Evolutionary conservation across 2,888 invertebrate genomes (phyloP), one percentile per base, ranked within the genome.

Genomic region (Eumacrocentrus americanus): DNA sequence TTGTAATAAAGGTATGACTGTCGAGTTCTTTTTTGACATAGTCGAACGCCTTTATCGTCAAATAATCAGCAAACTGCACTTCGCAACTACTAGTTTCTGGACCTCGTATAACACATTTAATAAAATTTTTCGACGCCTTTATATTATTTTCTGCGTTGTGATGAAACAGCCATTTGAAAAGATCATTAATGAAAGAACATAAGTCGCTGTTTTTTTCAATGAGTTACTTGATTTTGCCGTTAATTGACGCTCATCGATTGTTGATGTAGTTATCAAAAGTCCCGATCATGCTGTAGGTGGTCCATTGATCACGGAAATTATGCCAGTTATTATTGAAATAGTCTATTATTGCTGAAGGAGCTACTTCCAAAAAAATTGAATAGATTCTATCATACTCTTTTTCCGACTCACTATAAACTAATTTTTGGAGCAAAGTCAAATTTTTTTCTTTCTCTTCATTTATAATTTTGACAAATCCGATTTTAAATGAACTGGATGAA

Each of bases 251-350:
- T 20, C 29, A 34, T 18, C 40, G 23, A 34, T 58, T 58, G 22
- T 58, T 58, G 7, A 50, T 50, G 20, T 51, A 51, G 14, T 58
- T 58, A 2, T 34, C 42, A 7, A 58, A 14, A 40, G 48, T 58
- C 1, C 34, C 34, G 11, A 3, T 3, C 58, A 58, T 58, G 2
- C 18, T 14, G 23, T 42, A 58, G 18, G 46, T 44, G 2, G 50
- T 40, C 58, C 58, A 51, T 29, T 58, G 38, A 9, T 58, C 22
- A 16, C 20, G 5, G 5, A 25, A 50, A 20, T 9, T 11, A 50
- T 58, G 50, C 51, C 58, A 58, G 20, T 58, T 40, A n/a, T 9
- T 18, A 9, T 40, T 35, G 20, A 37, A 58, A 51, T 58, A 58
- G 1, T 56, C 37, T 9, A 35, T 3, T 0, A 61, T 35, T 18